Percentiles rank a stretch among this genome's conserved stretches.
Evolutionary conservation across 2,113 vertebrate species (phyloP).

Genomic region (Tonatia bakeri): DNA sequence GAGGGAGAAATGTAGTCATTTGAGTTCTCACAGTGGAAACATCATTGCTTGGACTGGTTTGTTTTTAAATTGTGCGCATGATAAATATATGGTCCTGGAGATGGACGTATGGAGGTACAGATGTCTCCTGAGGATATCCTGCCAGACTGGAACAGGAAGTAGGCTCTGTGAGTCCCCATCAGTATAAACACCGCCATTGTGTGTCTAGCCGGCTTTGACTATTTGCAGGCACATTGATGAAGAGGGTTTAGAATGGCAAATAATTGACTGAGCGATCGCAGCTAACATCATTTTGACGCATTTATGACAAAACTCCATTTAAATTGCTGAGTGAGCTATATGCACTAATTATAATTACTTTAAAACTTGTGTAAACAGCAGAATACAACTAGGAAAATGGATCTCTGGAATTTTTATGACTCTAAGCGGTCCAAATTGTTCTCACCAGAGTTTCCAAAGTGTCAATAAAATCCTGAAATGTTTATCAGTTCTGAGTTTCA

Average conservation of each 20-base stretch:
- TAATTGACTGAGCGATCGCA: background rate
- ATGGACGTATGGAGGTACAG: background rate
- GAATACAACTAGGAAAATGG: background rate
- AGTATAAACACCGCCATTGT: background rate
- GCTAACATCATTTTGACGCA: background rate
- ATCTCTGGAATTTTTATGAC: background rate
- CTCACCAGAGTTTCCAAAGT: background rate
- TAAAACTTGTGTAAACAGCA: slow-evolving; percentile 15
- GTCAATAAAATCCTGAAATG: slow-evolving; percentile 10
- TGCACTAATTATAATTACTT: background rate
- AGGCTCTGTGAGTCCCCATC: background rate
- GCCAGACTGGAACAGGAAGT: slow-evolving; percentile 6
- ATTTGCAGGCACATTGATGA: background rate
- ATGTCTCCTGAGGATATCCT: slow-evolving; percentile 29
- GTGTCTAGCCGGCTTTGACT: background rate
- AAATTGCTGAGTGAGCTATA: background rate
- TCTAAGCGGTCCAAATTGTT: background rate
- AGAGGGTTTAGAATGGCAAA: background rate
- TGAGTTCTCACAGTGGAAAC: slow-evolving; percentile 32
- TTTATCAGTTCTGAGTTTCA: background rate
- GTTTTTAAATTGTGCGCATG: background rate
- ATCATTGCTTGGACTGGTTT: slow-evolving; percentile 1
- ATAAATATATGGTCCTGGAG: background rate
- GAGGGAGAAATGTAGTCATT: slow-evolving; percentile 31
- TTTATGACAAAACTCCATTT: slow-evolving; percentile 29